Percentiles rank a stretch among this genome's conserved stretches.
Evolutionary conservation across 2,888 invertebrate genomes (phyloP).

Genomic region (Neoitamus cyanurus): DNA sequence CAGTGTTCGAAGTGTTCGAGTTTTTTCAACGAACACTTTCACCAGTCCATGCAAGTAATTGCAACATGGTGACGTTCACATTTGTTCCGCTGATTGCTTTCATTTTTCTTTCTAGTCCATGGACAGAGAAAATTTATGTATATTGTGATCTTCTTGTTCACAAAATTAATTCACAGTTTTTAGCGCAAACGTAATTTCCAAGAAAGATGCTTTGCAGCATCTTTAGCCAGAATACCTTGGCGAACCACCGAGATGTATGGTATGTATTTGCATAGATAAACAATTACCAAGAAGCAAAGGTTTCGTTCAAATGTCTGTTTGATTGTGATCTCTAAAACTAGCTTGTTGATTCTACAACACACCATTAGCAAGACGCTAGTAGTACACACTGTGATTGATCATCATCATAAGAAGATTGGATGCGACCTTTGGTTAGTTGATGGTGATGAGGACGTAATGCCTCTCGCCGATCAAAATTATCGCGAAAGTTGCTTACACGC

Average conservation of each 20-base stretch:
- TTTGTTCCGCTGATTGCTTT: no score
- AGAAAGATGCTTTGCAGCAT: not conserved
- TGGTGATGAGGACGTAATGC: not conserved
- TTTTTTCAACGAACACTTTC: no score
- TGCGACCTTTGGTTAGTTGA: not conserved
- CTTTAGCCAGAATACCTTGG: not conserved
- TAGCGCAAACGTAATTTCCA: not conserved
- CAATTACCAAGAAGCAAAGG: not conserved
- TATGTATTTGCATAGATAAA: not conserved
- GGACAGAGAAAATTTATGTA: no score
- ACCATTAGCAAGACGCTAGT: not conserved
- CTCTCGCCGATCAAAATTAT: not conserved
- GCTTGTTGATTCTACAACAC: not conserved
- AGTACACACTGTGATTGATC: not conserved
- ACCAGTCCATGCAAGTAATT: no score
- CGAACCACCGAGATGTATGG: not conserved
- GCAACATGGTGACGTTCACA: no score
- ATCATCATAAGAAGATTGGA: not conserved
- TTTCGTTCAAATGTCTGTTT: not conserved
- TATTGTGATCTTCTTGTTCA: no score
- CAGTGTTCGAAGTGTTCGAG: no score
- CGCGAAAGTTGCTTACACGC: not conserved
- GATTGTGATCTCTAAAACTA: not conserved
- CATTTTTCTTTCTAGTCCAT: no score
- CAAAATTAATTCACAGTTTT: not conserved